Conservation (phyloP, 2,797 vertebrate genomes). For the Typhlichthys subterraneus region DNA sequence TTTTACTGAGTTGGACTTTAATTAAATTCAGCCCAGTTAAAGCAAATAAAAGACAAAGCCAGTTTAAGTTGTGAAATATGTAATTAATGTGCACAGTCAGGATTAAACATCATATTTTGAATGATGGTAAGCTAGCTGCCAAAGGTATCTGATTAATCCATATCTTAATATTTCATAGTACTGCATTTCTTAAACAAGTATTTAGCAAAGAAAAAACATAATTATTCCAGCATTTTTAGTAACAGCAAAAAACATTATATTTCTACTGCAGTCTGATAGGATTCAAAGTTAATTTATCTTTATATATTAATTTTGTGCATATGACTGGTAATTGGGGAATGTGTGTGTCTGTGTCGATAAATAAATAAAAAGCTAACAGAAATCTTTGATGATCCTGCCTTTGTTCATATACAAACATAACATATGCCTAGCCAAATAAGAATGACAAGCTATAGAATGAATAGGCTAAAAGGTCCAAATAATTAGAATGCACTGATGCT, state of each 20-base stretch:
- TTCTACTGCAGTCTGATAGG: constrained; percentile 39
- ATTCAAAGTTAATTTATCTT: constrained; percentile 46
- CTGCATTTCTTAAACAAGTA: too few relatives aligned
- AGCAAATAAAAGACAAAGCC: constrained; percentile 46
- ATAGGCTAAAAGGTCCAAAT: too few relatives aligned
- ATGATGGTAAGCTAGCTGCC: constrained; percentile 73
- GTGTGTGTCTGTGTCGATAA: constrained; percentile 40
- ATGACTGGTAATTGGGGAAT: constrained; percentile 8
- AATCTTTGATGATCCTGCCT: constrained; percentile 5
- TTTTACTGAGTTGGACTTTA: too few relatives aligned
- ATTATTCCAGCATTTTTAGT: constrained; percentile 45
- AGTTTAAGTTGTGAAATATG: constrained; percentile 62
- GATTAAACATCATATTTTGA: constrained; percentile 67
- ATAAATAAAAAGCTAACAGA: constrained; percentile 27
- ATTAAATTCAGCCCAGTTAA: constrained; percentile 1
- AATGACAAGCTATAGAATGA: too few relatives aligned
- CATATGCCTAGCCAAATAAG: neutral
- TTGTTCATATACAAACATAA: constrained; percentile 16
- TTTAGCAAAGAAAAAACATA: constrained; percentile 7
- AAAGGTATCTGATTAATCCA: constrained; percentile 64
- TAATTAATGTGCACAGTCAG: constrained; percentile 73
- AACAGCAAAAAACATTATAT: constrained; percentile 47
- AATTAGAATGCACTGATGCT: too few relatives aligned
- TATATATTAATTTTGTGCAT: constrained; percentile 28
- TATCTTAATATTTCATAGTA: constrained; percentile 49